Evolutionary conservation across 2,797 vertebrate species (phyloP).

Genomic region (Hypotaenidia philippensis): DNA sequence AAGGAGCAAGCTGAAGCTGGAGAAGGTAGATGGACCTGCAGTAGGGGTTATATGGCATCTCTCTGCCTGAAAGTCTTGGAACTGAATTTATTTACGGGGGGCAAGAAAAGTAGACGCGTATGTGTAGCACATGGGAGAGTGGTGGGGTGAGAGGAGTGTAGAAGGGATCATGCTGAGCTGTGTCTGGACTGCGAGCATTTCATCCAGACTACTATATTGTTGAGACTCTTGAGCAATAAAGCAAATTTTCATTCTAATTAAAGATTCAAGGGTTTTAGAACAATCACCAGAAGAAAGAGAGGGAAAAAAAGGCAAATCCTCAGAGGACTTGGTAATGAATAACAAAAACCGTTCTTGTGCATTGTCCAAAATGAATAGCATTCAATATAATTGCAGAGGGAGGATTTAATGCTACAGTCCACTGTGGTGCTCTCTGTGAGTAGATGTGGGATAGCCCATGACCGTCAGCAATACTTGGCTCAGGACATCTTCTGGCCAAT

Average conservation of each 20-base stretch:
- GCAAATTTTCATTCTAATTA: slow-evolving; percentile 46
- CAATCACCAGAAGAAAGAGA: slow-evolving; percentile 59
- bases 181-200: slow-evolving; percentile 18
- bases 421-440: not conserved
- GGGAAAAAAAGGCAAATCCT: slow-evolving; percentile 32
- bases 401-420: not conserved
- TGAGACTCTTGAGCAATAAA: slow-evolving; percentile 63
- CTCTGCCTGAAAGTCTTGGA: not conserved
- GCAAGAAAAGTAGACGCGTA: not conserved
- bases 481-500: not conserved
- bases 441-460: not conserved
- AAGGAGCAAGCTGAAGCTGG: not conserved
- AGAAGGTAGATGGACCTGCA: not conserved
- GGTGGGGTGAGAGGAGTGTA: not conserved
- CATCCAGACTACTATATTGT: slow-evolving; percentile 53
- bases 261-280: slow-evolving; percentile 65
- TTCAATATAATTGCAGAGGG: not conserved
- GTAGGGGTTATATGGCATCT: not conserved
- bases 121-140: not conserved
- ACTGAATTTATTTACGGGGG: not conserved
- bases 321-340: slow-evolving; percentile 57
- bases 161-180: not conserved
- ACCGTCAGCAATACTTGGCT: not conserved
- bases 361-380: slow-evolving; percentile 36
- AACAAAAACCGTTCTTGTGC: slow-evolving; percentile 38